Evolutionary conservation across 2,113 vertebrate genomes (phyloP).

Genomic region (Callopanchax toddi): DNA sequence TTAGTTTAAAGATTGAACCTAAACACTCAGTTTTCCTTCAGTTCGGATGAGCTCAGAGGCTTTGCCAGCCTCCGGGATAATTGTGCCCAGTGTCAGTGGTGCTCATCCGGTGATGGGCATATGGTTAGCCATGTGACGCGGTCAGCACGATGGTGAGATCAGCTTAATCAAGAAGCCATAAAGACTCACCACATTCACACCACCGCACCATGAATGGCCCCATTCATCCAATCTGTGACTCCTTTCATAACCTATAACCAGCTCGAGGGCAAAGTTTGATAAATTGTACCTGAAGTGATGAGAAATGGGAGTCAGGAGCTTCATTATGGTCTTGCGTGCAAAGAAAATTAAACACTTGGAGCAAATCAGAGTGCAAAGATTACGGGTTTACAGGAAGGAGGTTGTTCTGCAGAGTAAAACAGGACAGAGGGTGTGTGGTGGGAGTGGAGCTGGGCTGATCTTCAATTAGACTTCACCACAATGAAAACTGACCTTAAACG

Average conservation of each 20-base stretch:
- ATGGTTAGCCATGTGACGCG: slow-evolving; percentile 60
- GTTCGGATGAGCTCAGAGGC: slow-evolving; percentile 20
- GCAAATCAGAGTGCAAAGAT: slow-evolving; percentile 5
- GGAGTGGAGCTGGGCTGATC: not conserved
- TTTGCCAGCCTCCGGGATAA: slow-evolving; percentile 25
- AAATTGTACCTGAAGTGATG: not conserved
- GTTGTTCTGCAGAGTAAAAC: no score
- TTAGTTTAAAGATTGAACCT: not conserved
- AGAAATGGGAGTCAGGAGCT: not conserved
- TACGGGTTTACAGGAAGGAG: no score
- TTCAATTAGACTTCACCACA: not conserved
- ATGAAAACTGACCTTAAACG: slow-evolving; percentile 15
- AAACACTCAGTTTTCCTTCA: not conserved
- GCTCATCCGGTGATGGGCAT: slow-evolving; percentile 55
- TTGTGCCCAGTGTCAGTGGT: slow-evolving; percentile 46
- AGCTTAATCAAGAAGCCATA: slow-evolving; percentile 59
- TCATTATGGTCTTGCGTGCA: not conserved
- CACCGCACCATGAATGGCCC: slow-evolving; percentile 28
- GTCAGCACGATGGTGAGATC: slow-evolving; percentile 67
- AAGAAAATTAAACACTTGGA: slow-evolving; percentile 22
- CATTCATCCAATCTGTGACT: slow-evolving; percentile 18
- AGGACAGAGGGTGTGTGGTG: no score
- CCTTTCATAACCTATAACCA: slow-evolving; percentile 10
- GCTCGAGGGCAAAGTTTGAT: not conserved
- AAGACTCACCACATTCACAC: slow-evolving; percentile 55